A percentile compares a stretch with the other conserved stretches of the same genome.
Evolutionary conservation across 2,113 vertebrate genomes (phyloP).

Genomic region (Clarias macrocephalus): DNA sequence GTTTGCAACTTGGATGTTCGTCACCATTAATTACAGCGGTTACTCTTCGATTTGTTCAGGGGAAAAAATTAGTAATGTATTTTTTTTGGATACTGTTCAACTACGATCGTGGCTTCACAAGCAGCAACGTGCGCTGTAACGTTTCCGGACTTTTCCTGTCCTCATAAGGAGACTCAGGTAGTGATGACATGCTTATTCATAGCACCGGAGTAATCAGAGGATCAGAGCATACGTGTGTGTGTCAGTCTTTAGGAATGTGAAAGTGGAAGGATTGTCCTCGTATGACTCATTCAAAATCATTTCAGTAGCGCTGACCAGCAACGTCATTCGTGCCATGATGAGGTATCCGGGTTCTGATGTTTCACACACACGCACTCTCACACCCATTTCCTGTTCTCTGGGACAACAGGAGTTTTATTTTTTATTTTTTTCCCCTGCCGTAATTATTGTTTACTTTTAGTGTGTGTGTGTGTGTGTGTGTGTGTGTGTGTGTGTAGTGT

Average conservation of each 20-base stretch:
- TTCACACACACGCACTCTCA: neutral
- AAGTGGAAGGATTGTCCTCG: neutral
- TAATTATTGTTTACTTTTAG: too few species aligned
- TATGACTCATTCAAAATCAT: neutral
- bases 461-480: too few species aligned
- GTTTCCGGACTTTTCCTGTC: neutral
- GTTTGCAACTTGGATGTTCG: neutral
- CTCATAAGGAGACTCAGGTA: neutral
- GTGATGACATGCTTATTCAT: conserved; percentile 19
- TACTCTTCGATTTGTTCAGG: too few species aligned
- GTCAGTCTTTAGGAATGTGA: conserved; percentile 13
- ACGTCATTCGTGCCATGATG: neutral
- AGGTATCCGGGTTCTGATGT: neutral
- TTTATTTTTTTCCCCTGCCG: too few species aligned
- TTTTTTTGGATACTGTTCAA: neutral
- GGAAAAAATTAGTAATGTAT: neutral
- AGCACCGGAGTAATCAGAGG: neutral
- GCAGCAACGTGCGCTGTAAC: neutral
- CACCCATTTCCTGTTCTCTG: conserved; percentile 7
- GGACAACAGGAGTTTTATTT: neutral
- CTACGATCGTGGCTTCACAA: neutral
- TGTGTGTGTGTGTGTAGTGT: too few species aligned
- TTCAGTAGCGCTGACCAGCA: neutral
- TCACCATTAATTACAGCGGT: neutral
- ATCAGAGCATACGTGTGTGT: neutral